Base-by-base conservation (phyloP, 2,113 vertebrate genomes). In the Pseudois nayaur region DNA sequence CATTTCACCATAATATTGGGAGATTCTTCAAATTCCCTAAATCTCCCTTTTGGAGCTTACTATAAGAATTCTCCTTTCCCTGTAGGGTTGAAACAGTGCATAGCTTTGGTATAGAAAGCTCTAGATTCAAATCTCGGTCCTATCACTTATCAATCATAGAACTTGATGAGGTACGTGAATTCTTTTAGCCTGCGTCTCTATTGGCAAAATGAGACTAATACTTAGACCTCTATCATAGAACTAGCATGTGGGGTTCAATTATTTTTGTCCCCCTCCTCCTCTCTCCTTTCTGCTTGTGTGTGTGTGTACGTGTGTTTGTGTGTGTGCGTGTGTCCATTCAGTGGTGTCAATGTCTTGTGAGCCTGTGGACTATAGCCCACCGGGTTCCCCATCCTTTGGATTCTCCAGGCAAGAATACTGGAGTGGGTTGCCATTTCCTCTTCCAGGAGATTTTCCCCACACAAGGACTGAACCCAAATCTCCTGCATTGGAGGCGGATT, bases 171-270 rank as follows among this genome's bases (percentile, higher is more conserved):
- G 11, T 19, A 16, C 31, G 60, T 3, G 43, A 79, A 8, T 31
- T 62, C 67, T 89, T 82, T 64, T 29, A 48, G 59, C 27, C 67
- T 93, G 6, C 59, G n/a, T 40, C 4, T 43, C 10, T n/a, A 27
- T 36, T 23, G 86, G 90, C n/a, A 87, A 88, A 90, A 91, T 55
- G 81, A 88, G 67, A 84, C 21, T 59, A 31, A 79, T 45, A 43
- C 13, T n/a, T 64, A 76, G 31, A 60, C 11, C 71, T 23, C n/a
- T 12, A 31, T 31, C 16, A 25, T 1, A n/a, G 64, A 40, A 50
- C 14, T 29, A 33, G 17, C 50, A 3, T 4, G 5, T 10, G 50
- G 29, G 14, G 11, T n/a, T 79, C 64, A 17, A 5, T 57, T 55
- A 54, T 2, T 54, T 6, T 31, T 45, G 23, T 2, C 14, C 31